Percentiles rank a stretch among this genome's conserved stretches.
phyloP scores from a whole-genome alignment of 2,888 invertebrate genomes.

The Diabrotica balteata region DNA sequence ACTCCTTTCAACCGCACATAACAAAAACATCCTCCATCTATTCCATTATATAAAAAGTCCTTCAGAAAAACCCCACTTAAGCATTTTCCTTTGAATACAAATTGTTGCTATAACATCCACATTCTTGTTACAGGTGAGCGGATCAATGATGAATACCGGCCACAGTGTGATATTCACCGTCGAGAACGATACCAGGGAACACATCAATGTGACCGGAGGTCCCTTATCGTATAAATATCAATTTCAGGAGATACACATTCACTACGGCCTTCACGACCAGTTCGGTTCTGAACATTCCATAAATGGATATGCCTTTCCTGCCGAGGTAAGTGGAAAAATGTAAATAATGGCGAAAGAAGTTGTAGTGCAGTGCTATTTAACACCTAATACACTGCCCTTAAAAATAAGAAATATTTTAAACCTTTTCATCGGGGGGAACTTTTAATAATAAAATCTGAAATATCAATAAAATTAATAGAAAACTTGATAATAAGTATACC shows the following conservation, averaged over 20 bases:
- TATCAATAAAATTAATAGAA: too few species aligned
- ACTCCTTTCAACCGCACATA: too few species aligned
- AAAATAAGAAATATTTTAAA: too few species aligned
- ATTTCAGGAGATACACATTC: constrained; percentile 93
- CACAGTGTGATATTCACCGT: constrained; percentile 93
- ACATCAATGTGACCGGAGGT: constrained; percentile 94
- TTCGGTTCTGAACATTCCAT: constrained; percentile 97
- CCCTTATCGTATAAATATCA: constrained; percentile 95
- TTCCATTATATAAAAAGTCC: too few species aligned
- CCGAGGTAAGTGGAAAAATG: constrained; percentile 80
- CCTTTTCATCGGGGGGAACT: too few species aligned
- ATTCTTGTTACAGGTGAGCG: constrained; percentile 75
- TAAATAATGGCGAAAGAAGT: not conserved
- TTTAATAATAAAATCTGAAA: too few species aligned
- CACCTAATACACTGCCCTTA: too few species aligned
- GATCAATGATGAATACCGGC: constrained; percentile 90
- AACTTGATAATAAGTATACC: too few species aligned
- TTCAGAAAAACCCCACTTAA: constrained; percentile 6
- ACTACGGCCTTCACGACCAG: constrained; percentile 90
- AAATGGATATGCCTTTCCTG: constrained; percentile 94
- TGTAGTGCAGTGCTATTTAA: too few species aligned
- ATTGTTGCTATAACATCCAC: not conserved
- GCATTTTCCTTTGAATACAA: constrained; percentile 8
- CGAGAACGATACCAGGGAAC: constrained; percentile 82
- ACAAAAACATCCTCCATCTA: too few species aligned